phyloP scores from a whole-genome alignment of 2,113 vertebrate genomes.

The Podocnemis expansa region DNA sequence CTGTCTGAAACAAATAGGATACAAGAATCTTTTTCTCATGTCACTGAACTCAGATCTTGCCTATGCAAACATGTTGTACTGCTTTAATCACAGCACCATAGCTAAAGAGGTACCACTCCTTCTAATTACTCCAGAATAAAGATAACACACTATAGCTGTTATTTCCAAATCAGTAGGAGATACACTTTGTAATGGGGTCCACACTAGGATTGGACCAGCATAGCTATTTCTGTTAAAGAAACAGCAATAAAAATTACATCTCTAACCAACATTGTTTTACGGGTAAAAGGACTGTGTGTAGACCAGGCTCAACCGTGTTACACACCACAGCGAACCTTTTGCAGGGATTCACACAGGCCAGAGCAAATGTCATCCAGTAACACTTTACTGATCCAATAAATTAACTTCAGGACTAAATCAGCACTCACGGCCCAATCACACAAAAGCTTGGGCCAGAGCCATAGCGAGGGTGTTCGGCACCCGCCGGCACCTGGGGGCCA shows the following conservation, averaged over 20 bases:
- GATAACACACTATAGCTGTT: background rate
- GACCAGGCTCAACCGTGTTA: accelerated
- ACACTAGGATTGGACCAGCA: accelerated
- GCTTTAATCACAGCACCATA: background rate
- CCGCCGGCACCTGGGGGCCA: too few species aligned
- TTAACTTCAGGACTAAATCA: background rate
- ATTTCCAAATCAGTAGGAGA: background rate
- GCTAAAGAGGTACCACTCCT: background rate
- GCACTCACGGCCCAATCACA: background rate
- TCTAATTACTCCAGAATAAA: background rate
- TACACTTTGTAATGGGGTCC: background rate
- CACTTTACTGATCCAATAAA: background rate
- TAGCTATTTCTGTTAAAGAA: background rate
- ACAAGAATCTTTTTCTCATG: background rate
- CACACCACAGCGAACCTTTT: background rate
- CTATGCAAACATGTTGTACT: background rate
- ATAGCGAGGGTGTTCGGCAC: too few species aligned
- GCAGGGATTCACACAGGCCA: background rate
- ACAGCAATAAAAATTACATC: background rate
- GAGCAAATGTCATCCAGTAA: background rate
- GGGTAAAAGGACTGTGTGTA: accelerated
- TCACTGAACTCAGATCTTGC: background rate
- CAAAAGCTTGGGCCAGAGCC: background rate
- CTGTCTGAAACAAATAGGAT: background rate
- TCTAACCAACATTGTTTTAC: accelerated